Evolutionary conservation across 2,797 vertebrate species (phyloP), one percentile per base, ranked within the genome.

Genomic region (Setipinna tenuifilis): DNA sequence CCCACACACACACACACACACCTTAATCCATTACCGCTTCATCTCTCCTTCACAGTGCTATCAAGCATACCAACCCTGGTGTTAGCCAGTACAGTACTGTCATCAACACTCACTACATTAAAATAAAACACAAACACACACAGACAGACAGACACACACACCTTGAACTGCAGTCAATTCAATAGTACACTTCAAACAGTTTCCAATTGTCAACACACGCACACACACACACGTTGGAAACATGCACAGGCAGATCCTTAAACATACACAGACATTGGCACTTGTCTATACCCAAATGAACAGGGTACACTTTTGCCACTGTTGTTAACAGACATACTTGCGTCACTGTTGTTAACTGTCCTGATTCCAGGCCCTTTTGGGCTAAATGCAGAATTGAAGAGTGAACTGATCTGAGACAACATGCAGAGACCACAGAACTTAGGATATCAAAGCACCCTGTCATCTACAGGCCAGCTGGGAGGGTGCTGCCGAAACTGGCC

Each of bases 181-280:
- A 65, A 28, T 23, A 65, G 61, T 65, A 25, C 61, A 65, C 61
- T 65, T 65, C 61, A 65, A 65, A 65, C 7, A 25, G 10, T 25
- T 7, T 14, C 68, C 71, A 7, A 4, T 48, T 85, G 19, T 86
- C 83, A 88, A 61, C 57, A 59, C 14, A 17, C 57, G 17, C 57
- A 17, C 23, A 68, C 82, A 21, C 31, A 14, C 21, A 81, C 23
- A 80, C 31, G 65, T 50, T 75, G 50, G 59, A 59, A 21, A 59
- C 58, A 21, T 17, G 58, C 58, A 21, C 58, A 21, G 58, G 19
- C 58, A 59, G 17, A 59, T 59, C 58, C 57, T 17, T 14, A 58
- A 59, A 59, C 58, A 59, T 21, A 59, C 16, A 59, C 16, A 59
- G 21, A 41, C 35, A 41, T 41, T 59, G 19, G 58, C 58, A 59